Evolutionary conservation across 2,797 vertebrate genomes (phyloP), one percentile per base, ranked within the genome.

Genomic region (Catharus ustulatus): DNA sequence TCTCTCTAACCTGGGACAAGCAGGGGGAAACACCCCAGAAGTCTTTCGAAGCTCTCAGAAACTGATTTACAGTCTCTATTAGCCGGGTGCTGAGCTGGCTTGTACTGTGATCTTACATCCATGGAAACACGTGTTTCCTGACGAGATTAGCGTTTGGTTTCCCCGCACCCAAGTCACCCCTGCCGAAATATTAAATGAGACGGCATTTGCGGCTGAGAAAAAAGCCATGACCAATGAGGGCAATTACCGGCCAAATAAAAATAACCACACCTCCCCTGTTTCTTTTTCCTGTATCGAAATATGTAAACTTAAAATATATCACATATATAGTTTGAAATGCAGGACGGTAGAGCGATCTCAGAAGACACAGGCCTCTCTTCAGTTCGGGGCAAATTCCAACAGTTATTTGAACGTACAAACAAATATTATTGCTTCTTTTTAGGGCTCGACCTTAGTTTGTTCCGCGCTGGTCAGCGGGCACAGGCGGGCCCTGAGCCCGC

Each of bases 251-350:
- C 24, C n/a, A 59, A 58, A 77, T 32, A 46, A 74, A 83, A 85
- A 20, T 1, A 71, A 52, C 34, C 68, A 32, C 55, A 45, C 11
- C 22, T 38, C 49, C 38, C 27, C 1, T 2, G 11, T 6, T 29
- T 27, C 46, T 59, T 45, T 15, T 36, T 13, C 26, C 30, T 11
- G 15, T 8, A 40, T 54, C 49, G 30, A 54, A 62, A 51, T 27
- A 43, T 0, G 4, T 10, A 13, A 38, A 17, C 17, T 71, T 74
- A 23, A 71, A 66, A 51, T 8, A 55, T 0, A 8, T 2, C 16
- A 30, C 58, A 34, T 9, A n/a, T 9, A 11, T 0, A 19, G 36
- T 13, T 76, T 38, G 30, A 72, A 45, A 1, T 11, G 18, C 0
- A 52, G 42, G 38, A 23, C 0, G 11, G 18, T 3, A 16, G 24